Evolutionary conservation across 2,888 invertebrate species (phyloP), one percentile per base, ranked within the genome.

Genomic region (Drosophila macrospina): DNA sequence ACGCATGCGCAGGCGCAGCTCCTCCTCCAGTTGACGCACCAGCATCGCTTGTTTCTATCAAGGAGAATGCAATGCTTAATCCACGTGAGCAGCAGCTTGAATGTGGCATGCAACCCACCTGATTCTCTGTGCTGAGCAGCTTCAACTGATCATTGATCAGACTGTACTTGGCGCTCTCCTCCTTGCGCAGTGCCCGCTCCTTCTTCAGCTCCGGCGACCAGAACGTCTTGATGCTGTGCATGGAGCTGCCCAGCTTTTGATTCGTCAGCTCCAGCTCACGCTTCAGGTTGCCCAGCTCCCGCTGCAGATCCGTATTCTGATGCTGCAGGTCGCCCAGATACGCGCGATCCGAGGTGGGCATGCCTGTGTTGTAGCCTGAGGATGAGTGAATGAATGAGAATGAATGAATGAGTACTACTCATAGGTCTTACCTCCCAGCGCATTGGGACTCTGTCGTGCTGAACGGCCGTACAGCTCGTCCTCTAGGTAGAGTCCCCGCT

Each of bases 151-250:
- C 98, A 92, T 98, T 98, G 93, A 98, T 97, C 92, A 98, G 95
- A 93, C 97, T 97, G 94, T 98, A 98, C 93, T 98, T 98, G 91
- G 98, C 97, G 92, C 97, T 97, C 93, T 99, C 99, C 93, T 99
- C 99, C 92, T 99, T 99, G 83, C 99, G 94, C 87, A 99, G 92
- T 54, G 98, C 98, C 77, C 99, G 94, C 93, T 99, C 99, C 93
- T 99, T 98, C 93, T 99, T 99, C 92, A 99, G 94, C 93, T 99
- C 99, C 16, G 99, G 99, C 91, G 98, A 98, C 99, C 99, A 99
- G 93, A 99, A 99, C 60, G 99, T 99, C 94, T 99, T 99, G 93
- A 99, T 99, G 93, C 98, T 98, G 93, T 99, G 99, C 99, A 99
- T 99, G 90, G 97, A 98, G 91, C 98, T 98, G 92, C 98, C 98